Base-by-base conservation (phyloP, 2,113 vertebrate species). In the Percina caprodes region DNA sequence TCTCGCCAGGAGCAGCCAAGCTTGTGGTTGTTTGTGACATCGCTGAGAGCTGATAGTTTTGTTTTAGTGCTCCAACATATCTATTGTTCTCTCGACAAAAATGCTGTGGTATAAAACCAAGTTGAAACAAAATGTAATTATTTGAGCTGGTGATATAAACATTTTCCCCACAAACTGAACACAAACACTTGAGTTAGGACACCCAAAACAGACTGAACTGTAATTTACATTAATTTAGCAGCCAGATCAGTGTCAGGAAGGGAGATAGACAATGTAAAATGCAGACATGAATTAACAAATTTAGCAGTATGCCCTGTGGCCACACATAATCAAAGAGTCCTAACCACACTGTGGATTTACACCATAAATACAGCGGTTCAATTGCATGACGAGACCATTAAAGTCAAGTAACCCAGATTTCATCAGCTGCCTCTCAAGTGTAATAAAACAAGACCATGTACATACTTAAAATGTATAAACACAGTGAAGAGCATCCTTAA, bases 271-370 rank as follows among this genome's bases (percentile, higher is more conserved):
- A 48, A 67, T 67, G 73, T 61, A 13, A 81, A 68, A 54, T 14
- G 63, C 73, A 91, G 86, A 89, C 85, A 77, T 69, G 83, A 90
- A 75, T 80, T 73, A 70, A 84, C 79, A 83, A 79, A 82, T 73
- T 68, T 3, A 79, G 35, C 81, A 63, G 73, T 18, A 39, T 61
- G 56, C 69, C 90, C 83, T 2, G 35, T 18, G 70, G 84, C 77
- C 69, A 52, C 70, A 74, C 65, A 82, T 18, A 60, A 86, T 90
- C 54, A 86, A 81, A 91, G 65, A 65, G 79, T 42, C 81, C 65
- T 58, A 71, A 89, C 85, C 79, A 67, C 85, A 76, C 33, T 8
- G 33, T 15, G 52, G 26, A 81, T 88, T 85, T 84, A 86, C 63
- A 83, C 81, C 74, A 48, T 77, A 81, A 88, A 89, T 73, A 77